Base-by-base conservation (phyloP, 2,113 vertebrate genomes). In the Ia io region DNA sequence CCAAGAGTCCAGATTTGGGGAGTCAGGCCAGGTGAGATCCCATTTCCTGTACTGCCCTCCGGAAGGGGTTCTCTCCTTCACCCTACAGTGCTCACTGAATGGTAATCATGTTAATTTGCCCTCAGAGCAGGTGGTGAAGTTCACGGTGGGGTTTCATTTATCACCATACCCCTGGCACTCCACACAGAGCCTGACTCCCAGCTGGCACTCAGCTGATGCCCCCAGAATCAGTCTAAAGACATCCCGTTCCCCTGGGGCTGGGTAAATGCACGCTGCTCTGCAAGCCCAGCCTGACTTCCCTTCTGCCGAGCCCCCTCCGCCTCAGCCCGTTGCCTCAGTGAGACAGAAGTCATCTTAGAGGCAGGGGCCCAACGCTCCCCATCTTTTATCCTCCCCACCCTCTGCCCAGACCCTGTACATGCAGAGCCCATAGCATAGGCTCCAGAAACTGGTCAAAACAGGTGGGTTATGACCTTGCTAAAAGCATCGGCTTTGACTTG, bases 251-350 rank as follows among this genome's bases (percentile, higher is more conserved):
- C 61, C 16, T 3, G 32, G 71, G 22, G 59, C 40, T 6, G 42
- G 37, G 23, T 16, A 40, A 49, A 17, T 1, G 18, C 2, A 23
- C 0, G 3, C 11, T 47, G n/a, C 47, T 82, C 49, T 14, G 44
- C 30, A 90, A 69, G 28, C 25, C 47, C 28, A 11, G 22, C 3
- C 25, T 83, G 53, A 40, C 6, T 56, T n/a, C 22, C 44, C 37
- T 8, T 67, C 16, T 28, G 2, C 28, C 4, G 5, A 73, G 78
- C 6, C 5, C 47, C 9, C n/a, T 59, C 37, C 16, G 14, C 13
- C 37, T 28, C 30, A 0, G 0, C 28, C 53, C 22, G 12, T 2
- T n/a, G 40, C 11, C 32, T 47, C 28, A 11, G 14, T 0, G 78
- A 74, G n/a, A 35, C 2, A 42, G 56, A 61, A 85, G 28, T 42